These are phyloP conservation scores for Drosophila ogumai DNA, from an alignment of 1,140 invertebrate species.

Conservation along the genomic window DNA sequence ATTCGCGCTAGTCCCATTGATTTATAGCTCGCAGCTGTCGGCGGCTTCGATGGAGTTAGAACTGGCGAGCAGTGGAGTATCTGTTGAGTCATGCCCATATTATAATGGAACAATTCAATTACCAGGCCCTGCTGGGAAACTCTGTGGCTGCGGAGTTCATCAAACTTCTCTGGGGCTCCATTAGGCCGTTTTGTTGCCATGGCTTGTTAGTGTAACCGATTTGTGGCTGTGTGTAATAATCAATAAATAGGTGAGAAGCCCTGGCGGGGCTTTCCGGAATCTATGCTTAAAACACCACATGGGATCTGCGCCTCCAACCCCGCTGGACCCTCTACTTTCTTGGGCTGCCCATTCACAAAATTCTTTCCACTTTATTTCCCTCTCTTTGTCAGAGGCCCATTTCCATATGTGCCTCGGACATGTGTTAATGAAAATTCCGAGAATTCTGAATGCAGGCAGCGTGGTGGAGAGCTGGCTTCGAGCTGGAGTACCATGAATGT, in stretches of 20 bases:
- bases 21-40: conserved; percentile 63
- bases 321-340: background rate
- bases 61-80: conserved; percentile 37
- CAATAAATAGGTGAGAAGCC: conserved; percentile 76
- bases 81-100: conserved; percentile 72
- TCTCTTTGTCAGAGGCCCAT: conserved; percentile 50
- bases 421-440: conserved; percentile 83
- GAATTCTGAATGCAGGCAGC: conserved; percentile 57
- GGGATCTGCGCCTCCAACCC: conserved; percentile 6
- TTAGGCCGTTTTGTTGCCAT: conserved; percentile 30
- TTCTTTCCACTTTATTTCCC: conserved; percentile 50
- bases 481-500: conserved; percentile 56
- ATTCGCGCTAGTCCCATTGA: conserved; percentile 62
- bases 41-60: conserved; percentile 23
- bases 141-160: conserved; percentile 63
- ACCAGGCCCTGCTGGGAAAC: conserved; percentile 61
- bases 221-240: conserved; percentile 59
- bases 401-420: conserved; percentile 67
- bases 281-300: conserved; percentile 34
- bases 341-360: conserved; percentile 67
- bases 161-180: conserved; percentile 49
- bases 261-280: conserved; percentile 34
- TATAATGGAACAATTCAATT: conserved; percentile 81
- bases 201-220: conserved; percentile 77
- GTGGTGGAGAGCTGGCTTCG: conserved; percentile 14